These are phyloP conservation scores for Phlogophora meticulosa DNA, from an alignment of 2,888 invertebrate genomes.

Conservation along the genomic window DNA sequence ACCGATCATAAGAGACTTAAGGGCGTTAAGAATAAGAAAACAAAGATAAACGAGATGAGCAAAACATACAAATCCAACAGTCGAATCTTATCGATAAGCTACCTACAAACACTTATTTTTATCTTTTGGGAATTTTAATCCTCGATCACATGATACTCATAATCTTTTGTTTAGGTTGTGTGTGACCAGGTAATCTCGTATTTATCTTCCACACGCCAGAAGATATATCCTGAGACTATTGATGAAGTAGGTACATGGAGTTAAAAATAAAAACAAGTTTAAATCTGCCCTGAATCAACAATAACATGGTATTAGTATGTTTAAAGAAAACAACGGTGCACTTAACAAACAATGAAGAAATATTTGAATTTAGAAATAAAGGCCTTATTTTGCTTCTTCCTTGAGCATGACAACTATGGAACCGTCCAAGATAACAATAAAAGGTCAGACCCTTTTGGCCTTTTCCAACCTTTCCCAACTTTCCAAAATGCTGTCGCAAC, in stretches of 20 bases:
- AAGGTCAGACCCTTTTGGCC: slow-evolving; percentile 17
- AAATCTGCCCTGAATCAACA: slow-evolving; percentile 16
- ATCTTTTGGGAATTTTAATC: slow-evolving; percentile 50
- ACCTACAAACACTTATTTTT: slow-evolving; percentile 26
- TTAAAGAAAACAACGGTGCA: slow-evolving; percentile 12
- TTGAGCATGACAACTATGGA: background rate
- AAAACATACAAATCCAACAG: slow-evolving; percentile 37
- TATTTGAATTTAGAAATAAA: background rate
- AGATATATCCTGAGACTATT: slow-evolving; percentile 12
- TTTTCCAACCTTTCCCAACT: slow-evolving; percentile 29
- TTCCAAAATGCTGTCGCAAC: slow-evolving; percentile 43
- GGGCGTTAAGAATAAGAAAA: background rate
- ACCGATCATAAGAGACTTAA: background rate
- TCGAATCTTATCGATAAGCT: slow-evolving; percentile 51
- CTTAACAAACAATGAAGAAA: background rate
- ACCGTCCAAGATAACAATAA: slow-evolving; percentile 7
- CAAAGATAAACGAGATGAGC: slow-evolving; percentile 19
- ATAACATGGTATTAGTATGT: slow-evolving; percentile 14
- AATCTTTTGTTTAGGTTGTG: slow-evolving; percentile 33
- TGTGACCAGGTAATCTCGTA: slow-evolving; percentile 14
- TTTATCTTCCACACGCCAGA: slow-evolving; percentile 32
- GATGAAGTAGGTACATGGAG: slow-evolving; percentile 13
- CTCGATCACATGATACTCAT: slow-evolving; percentile 45
- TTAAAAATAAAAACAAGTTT: slow-evolving; percentile 31
- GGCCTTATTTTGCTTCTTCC: background rate